A percentile compares a stretch with the other conserved stretches of the same genome.
Evolutionary conservation across 2,113 vertebrate species (phyloP).

Genomic region (Dicrurus megarhynchus): DNA sequence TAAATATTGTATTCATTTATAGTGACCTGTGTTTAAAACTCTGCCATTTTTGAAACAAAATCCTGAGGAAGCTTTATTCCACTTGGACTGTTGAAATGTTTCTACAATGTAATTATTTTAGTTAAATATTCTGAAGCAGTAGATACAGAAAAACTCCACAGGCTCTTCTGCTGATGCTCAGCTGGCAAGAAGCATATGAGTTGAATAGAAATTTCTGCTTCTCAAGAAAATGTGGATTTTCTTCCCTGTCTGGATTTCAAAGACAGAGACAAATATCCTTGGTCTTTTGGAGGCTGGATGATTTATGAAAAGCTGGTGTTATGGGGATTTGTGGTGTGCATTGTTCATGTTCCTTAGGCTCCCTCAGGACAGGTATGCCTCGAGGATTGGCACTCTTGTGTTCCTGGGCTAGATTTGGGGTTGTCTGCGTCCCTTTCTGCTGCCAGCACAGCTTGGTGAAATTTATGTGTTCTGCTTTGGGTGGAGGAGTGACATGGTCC

Average conservation of each 20-base stretch:
- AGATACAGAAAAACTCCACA: neutral
- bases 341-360: neutral
- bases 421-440: neutral
- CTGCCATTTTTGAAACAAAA: neutral
- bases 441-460: neutral
- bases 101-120: neutral
- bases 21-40: neutral
- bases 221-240: conserved; percentile 23
- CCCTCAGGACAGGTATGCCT: neutral
- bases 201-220: conserved; percentile 18
- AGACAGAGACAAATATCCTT: neutral
- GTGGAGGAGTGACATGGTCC: neutral
- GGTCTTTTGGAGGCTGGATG: neutral
- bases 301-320: neutral
- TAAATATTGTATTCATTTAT: neutral
- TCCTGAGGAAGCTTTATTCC: neutral
- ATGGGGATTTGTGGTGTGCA: too few relatives aligned
- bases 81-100: neutral
- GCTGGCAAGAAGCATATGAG: neutral
- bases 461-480: neutral
- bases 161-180: neutral
- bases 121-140: neutral
- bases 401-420: neutral
- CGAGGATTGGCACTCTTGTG: neutral
- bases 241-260: neutral